These are phyloP conservation scores for Brenthis ino DNA, from an alignment of 2,888 invertebrate species.

Conservation along the genomic window DNA sequence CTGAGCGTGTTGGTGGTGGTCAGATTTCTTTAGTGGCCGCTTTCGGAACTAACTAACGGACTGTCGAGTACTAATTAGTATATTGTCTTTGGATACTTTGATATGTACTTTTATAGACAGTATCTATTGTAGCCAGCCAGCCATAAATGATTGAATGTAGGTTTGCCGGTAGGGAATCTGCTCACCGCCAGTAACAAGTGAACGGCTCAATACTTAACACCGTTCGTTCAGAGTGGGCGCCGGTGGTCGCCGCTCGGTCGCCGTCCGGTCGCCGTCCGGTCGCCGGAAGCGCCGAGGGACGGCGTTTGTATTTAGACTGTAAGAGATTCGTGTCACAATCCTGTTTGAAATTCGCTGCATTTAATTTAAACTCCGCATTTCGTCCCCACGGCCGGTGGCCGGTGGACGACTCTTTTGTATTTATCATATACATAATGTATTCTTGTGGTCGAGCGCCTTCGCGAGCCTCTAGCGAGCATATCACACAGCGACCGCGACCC, in stretches of 20 bases:
- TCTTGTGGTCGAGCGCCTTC: background rate
- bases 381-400: background rate
- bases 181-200: background rate
- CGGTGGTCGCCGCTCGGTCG: background rate
- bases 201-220: slow-evolving; percentile 2
- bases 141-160: too few relatives aligned
- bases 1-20: too few relatives aligned
- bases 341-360: slow-evolving; percentile 18
- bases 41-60: too few relatives aligned
- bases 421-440: slow-evolving; percentile 29
- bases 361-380: slow-evolving; percentile 1
- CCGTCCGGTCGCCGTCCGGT: background rate
- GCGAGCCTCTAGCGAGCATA: background rate
- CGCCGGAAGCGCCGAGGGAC: background rate
- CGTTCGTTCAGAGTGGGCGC: background rate
- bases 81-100: too few relatives aligned
- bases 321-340: slow-evolving; percentile 21
- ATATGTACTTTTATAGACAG: too few relatives aligned
- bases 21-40: too few relatives aligned
- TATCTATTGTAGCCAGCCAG: too few relatives aligned
- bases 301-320: slow-evolving; percentile 10
- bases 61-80: too few relatives aligned
- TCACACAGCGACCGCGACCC: background rate
- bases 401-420: slow-evolving; percentile 26
- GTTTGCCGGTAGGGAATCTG: too few relatives aligned